Conservation (phyloP, 2,113 vertebrate species). For the Pteronura brasiliensis region DNA sequence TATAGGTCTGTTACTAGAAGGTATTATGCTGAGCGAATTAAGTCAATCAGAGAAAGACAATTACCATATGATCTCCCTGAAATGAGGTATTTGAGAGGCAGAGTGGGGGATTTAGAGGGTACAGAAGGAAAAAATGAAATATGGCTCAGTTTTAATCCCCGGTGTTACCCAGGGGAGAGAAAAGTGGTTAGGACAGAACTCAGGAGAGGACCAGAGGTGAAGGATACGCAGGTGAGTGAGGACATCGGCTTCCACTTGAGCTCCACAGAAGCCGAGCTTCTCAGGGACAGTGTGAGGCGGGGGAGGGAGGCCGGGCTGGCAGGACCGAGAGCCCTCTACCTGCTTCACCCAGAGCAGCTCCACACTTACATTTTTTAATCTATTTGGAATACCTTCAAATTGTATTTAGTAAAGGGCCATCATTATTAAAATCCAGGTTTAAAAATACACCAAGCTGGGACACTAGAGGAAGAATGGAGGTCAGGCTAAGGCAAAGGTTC, state of each 20-base stretch:
- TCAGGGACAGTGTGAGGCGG: fast-evolving
- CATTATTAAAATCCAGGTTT: background rate
- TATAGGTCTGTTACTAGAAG: no score
- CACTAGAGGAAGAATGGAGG: background rate
- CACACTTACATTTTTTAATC: background rate
- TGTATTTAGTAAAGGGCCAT: background rate
- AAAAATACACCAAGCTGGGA: background rate
- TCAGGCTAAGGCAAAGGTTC: background rate
- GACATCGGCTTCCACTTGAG: background rate
- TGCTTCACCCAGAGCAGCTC: background rate
- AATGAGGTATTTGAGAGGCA: no score
- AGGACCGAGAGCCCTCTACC: no score
- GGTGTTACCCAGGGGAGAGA: background rate
- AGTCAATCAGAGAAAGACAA: no score
- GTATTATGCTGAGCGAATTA: no score
- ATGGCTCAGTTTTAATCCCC: background rate
- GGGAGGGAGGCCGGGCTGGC: fast-evolving
- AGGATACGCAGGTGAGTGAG: fast-evolving
- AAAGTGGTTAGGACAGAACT: background rate
- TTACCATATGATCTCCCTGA: no score
- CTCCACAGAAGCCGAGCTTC: background rate
- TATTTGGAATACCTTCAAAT: background rate
- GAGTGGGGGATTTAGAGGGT: no score
- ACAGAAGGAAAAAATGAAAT: no score
- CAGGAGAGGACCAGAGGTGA: background rate